phyloP scores from a whole-genome alignment of 2,797 vertebrate species.

The Okamejei kenojei region DNA sequence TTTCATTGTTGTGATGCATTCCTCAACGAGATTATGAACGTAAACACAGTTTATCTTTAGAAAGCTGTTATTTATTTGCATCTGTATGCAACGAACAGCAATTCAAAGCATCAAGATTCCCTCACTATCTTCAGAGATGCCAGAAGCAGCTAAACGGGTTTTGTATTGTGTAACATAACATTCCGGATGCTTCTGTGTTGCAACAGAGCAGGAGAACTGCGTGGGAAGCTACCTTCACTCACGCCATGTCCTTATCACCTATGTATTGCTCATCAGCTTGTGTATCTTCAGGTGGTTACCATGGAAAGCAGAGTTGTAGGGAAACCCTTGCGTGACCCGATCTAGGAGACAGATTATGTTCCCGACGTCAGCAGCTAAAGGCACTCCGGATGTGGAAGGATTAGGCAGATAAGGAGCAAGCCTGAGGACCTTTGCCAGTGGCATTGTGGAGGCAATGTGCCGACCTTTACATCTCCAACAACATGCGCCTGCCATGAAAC shows the following conservation, averaged over 20 bases:
- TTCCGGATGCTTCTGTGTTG: neutral
- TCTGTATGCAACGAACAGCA: neutral
- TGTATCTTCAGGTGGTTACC: neutral
- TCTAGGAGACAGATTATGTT: neutral
- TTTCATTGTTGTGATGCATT: neutral
- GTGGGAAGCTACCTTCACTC: constrained; percentile 27
- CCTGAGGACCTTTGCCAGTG: neutral
- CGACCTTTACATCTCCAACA: neutral
- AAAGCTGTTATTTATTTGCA: neutral
- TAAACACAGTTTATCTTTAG: neutral
- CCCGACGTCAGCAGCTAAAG: neutral
- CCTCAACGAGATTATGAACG: neutral
- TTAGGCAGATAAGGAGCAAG: neutral
- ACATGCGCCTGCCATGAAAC: neutral
- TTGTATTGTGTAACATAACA: constrained; percentile 12
- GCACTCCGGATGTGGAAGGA: neutral
- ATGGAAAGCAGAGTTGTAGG: neutral
- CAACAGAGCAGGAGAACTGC: constrained; percentile 21
- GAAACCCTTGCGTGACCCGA: constrained; percentile 12
- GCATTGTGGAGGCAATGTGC: neutral
- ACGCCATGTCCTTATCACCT: neutral
- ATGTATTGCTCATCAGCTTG: neutral
- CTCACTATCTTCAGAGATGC: neutral
- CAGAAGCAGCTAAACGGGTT: neutral
- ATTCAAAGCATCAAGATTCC: neutral